Conservation (phyloP, 1,140 invertebrate genomes). For the Phenacoccus solenopsis region DNA sequence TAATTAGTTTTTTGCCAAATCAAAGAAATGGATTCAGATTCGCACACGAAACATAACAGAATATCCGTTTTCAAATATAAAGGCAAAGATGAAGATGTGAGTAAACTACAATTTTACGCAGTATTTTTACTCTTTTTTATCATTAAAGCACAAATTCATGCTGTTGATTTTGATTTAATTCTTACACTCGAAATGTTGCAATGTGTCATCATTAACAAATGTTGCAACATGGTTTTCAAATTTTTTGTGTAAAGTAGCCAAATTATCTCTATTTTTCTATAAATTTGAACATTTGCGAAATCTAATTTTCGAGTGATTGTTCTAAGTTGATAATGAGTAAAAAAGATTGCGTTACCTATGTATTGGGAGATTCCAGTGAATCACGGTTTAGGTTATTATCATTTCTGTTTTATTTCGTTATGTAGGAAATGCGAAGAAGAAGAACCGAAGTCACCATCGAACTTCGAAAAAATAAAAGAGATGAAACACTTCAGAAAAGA, state of each 20-base stretch:
- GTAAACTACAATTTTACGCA: too few relatives aligned
- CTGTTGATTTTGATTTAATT: too few relatives aligned
- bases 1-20: not conserved
- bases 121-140: not conserved
- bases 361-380: too few relatives aligned
- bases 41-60: constrained; percentile 10
- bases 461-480: constrained; percentile 90
- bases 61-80: not conserved
- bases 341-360: too few relatives aligned
- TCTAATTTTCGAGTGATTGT: too few relatives aligned
- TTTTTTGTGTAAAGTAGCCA: too few relatives aligned
- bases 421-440: constrained; percentile 87
- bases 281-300: too few relatives aligned
- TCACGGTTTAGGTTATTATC: not conserved
- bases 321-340: too few relatives aligned
- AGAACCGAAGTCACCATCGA: constrained; percentile 92
- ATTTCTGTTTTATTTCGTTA: constrained; percentile 31
- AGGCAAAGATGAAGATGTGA: constrained; percentile 9
- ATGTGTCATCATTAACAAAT: not conserved
- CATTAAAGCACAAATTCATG: too few relatives aligned
- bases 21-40: constrained; percentile 10
- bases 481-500: constrained; percentile 88
- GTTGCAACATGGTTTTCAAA: not conserved
- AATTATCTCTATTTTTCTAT: too few relatives aligned
- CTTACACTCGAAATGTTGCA: not conserved